Evolutionary conservation across 2,797 vertebrate genomes (phyloP).

Genomic region (Lacerta viridis): DNA sequence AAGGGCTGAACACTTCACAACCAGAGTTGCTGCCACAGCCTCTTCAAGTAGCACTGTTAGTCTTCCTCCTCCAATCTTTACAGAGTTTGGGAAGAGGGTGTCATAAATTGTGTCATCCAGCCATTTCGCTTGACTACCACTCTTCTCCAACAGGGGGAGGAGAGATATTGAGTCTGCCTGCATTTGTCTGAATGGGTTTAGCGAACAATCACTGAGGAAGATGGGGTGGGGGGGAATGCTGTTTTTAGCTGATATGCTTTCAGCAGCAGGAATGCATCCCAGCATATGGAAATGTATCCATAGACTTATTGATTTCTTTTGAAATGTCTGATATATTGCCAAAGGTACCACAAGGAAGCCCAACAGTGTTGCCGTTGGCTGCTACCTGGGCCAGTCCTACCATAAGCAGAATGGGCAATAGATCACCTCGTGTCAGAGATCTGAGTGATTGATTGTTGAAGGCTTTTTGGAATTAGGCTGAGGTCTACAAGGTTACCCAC

Average conservation of each 20-base stretch:
- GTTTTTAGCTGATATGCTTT: conserved; percentile 12
- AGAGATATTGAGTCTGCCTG: no score
- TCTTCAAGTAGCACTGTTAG: not conserved
- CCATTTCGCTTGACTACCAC: no score
- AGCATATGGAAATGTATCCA: not conserved
- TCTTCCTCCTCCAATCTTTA: not conserved
- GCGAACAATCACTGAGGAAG: not conserved
- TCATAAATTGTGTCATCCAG: not conserved
- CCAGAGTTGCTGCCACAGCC: not conserved
- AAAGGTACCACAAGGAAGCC: not conserved
- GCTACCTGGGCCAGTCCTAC: not conserved
- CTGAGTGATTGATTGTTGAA: no score
- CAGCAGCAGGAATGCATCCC: not conserved
- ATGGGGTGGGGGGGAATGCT: not conserved
- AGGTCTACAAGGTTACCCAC: no score
- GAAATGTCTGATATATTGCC: accelerated
- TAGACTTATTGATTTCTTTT: not conserved
- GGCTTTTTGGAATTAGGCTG: no score
- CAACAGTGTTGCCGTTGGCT: not conserved
- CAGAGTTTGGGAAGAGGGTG: not conserved
- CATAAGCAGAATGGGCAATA: not conserved
- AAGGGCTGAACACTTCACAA: not conserved
- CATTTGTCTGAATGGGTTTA: not conserved
- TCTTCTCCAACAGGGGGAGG: conserved; percentile 9
- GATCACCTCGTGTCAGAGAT: no score